A percentile compares a stretch with the other conserved stretches of the same genome.
Evolutionary conservation across 2,888 invertebrate genomes (phyloP).

Genomic region (Norana najaformis): DNA sequence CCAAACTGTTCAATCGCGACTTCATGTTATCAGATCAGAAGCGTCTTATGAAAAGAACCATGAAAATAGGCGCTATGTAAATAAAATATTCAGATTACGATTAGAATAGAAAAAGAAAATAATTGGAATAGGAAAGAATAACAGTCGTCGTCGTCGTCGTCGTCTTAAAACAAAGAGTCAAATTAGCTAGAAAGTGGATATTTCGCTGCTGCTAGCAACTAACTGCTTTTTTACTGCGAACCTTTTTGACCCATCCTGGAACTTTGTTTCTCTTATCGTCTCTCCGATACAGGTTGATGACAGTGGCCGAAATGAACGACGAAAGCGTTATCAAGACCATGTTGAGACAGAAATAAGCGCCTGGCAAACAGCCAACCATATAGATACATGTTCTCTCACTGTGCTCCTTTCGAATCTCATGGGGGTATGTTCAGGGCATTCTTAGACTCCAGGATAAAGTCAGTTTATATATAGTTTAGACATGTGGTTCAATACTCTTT

Average conservation of each 20-base stretch:
- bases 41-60: background rate
- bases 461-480: too few species aligned
- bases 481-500: too few species aligned
- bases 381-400: too few species aligned
- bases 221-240: constrained; percentile 39
- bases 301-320: constrained; percentile 60
- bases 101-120: background rate
- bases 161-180: background rate
- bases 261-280: constrained; percentile 56
- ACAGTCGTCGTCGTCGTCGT: too few species aligned
- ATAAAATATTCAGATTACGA: background rate
- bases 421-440: too few species aligned
- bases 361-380: constrained; percentile 46
- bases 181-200: background rate
- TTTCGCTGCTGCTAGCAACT: too few species aligned
- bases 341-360: constrained; percentile 62
- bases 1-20: too few species aligned
- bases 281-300: constrained; percentile 62
- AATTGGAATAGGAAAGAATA: too few species aligned
- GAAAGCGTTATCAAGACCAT: constrained; percentile 63
- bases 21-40: background rate
- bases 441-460: too few species aligned
- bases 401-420: too few species aligned
- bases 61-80: background rate
- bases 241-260: constrained; percentile 54